phyloP scores from a whole-genome alignment of 2,797 vertebrate species.

The Taenioides sp. region DNA sequence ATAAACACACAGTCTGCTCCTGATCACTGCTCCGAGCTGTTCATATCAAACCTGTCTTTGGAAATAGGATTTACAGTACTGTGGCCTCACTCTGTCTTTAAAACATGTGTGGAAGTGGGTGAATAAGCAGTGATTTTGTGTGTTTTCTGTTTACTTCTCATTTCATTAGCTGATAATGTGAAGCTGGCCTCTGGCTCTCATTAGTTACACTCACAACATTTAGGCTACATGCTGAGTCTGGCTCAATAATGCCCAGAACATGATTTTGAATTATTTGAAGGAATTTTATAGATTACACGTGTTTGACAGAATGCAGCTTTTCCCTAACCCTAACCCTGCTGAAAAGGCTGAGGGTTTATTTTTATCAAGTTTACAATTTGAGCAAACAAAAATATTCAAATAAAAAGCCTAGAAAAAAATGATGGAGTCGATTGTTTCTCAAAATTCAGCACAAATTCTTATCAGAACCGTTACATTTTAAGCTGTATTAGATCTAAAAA shows the following conservation, averaged over 20 bases:
- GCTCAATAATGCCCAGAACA: background rate
- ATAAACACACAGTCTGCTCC: slow-evolving; percentile 58
- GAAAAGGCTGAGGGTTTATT: too few species aligned
- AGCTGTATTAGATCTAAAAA: too few species aligned
- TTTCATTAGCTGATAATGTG: slow-evolving; percentile 45
- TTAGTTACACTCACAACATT: slow-evolving; percentile 36
- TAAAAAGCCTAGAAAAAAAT: too few species aligned
- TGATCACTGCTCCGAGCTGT: slow-evolving; percentile 37
- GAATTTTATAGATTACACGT: too few species aligned
- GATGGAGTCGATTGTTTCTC: too few species aligned
- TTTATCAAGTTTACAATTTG: too few species aligned
- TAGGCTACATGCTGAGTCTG: slow-evolving; percentile 1
- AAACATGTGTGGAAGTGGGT: slow-evolving; percentile 25
- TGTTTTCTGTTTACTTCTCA: slow-evolving; percentile 44
- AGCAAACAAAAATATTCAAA: too few species aligned
- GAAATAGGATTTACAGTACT: slow-evolving; percentile 36
- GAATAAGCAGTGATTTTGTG: slow-evolving; percentile 24
- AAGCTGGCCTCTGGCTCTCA: slow-evolving; percentile 49
- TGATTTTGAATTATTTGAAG: background rate
- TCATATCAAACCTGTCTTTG: slow-evolving; percentile 40
- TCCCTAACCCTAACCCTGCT: too few species aligned
- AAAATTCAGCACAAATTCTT: too few species aligned
- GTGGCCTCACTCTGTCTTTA: slow-evolving; percentile 21
- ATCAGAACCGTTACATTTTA: too few species aligned
- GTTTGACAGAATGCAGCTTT: too few species aligned